These are phyloP conservation scores for Leptodactylus fallax DNA, from an alignment of 2,797 vertebrate species.

Conservation along the genomic window DNA sequence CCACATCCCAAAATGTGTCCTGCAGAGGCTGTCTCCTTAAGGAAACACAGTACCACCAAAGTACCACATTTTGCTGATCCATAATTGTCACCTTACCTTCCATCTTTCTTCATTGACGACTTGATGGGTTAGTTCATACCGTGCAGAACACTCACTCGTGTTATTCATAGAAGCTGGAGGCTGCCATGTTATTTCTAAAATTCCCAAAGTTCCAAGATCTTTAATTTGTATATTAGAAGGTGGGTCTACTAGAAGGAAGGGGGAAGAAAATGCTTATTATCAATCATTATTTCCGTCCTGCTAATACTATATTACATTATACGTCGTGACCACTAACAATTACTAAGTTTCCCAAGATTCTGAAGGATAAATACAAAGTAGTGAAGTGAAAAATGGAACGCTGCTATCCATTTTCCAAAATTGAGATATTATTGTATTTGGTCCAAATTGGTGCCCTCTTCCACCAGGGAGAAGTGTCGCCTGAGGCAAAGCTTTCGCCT, in stretches of 20 bases:
- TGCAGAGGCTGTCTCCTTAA: too few relatives aligned
- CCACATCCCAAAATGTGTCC: too few relatives aligned
- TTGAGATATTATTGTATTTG: not conserved
- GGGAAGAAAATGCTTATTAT: not conserved
- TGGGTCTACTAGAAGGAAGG: slow-evolving; percentile 70
- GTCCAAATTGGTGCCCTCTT: too few relatives aligned
- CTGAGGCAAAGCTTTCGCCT: not conserved
- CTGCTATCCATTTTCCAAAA: not conserved
- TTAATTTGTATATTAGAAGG: slow-evolving; percentile 73
- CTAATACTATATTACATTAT: not conserved
- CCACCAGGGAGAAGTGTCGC: too few relatives aligned
- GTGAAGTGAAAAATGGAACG: too few relatives aligned
- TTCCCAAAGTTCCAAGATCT: slow-evolving; percentile 76
- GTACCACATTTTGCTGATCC: not conserved
- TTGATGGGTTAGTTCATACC: slow-evolving; percentile 72
- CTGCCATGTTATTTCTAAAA: slow-evolving; percentile 73
- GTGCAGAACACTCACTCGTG: slow-evolving; percentile 66
- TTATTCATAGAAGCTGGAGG: slow-evolving; percentile 63
- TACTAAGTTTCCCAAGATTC: too few relatives aligned
- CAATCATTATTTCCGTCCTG: not conserved
- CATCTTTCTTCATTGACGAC: slow-evolving; percentile 68
- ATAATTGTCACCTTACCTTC: slow-evolving; percentile 71
- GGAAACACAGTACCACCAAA: too few relatives aligned
- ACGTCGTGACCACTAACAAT: too few relatives aligned
- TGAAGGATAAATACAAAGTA: not conserved